A percentile compares a stretch with the other conserved stretches of the same genome.
These are phyloP conservation scores for Apis cerana DNA, from an alignment of 1,140 invertebrate species.

Conservation along the genomic window DNA sequence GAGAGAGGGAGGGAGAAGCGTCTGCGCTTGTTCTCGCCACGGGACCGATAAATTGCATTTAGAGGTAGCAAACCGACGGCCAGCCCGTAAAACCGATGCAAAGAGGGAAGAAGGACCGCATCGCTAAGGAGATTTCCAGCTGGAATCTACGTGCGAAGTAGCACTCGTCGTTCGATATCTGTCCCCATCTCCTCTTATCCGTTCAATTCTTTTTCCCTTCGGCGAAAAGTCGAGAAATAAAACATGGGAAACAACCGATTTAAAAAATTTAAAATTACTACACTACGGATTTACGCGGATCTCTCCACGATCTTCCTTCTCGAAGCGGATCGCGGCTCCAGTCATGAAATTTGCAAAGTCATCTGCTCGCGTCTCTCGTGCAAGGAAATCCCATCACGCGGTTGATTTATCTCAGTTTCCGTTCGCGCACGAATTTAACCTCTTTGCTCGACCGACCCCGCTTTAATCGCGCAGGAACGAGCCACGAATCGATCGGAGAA, in stretches of 20 bases:
- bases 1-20: background rate
- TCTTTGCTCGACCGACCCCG: background rate
- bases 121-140: slow-evolving; percentile 65
- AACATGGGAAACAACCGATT: slow-evolving; percentile 22
- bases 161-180: slow-evolving; percentile 46
- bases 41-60: slow-evolving; percentile 62
- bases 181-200: background rate
- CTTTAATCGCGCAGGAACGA: background rate
- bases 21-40: background rate
- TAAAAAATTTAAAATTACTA: slow-evolving; percentile 41
- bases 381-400: background rate
- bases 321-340: background rate
- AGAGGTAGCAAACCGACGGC: slow-evolving; percentile 14
- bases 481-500: background rate
- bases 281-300: slow-evolving; percentile 27
- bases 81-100: slow-evolving; percentile 41
- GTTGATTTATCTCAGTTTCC: background rate
- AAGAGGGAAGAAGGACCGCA: slow-evolving; percentile 39
- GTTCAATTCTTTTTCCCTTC: too few relatives aligned
- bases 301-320: background rate
- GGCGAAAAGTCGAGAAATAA: background rate
- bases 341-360: background rate
- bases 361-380: background rate
- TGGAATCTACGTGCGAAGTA: slow-evolving; percentile 64
- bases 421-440: background rate